A percentile compares a stretch with the other conserved stretches of the same genome.
Conservation (phyloP, 2,888 invertebrate genomes). For the Pardosa pseudoannulata region DNA sequence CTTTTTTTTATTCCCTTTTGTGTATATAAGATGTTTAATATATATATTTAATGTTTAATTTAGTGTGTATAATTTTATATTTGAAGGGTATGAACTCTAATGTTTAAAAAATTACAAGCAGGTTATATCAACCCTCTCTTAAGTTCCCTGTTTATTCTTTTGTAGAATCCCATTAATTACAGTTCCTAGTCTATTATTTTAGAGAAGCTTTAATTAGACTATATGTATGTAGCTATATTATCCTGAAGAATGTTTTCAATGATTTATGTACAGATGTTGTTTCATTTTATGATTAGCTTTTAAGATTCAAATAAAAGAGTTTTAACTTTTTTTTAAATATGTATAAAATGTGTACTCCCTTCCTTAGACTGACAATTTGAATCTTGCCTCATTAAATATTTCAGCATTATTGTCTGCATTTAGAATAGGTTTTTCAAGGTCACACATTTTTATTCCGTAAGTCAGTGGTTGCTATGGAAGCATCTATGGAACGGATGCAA, state of each 20-base stretch:
- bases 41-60: conserved; percentile 7
- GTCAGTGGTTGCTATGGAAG: too few species aligned
- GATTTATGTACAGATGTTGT: conserved; percentile 4
- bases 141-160: not conserved
- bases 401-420: too few species aligned
- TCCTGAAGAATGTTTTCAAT: not conserved
- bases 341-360: too few species aligned
- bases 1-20: conserved; percentile 37
- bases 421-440: too few species aligned
- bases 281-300: not conserved
- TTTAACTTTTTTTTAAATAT: conserved; percentile 8
- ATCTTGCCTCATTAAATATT: too few species aligned
- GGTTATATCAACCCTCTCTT: not conserved
- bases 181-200: not conserved
- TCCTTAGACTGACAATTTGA: too few species aligned
- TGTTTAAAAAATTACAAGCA: not conserved
- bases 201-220: not conserved
- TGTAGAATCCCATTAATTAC: not conserved
- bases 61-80: conserved; percentile 54
- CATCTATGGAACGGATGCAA: too few species aligned
- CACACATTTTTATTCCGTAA: too few species aligned
- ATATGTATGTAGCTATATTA: not conserved
- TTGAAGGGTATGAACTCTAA: conserved; percentile 18
- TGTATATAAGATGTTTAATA: conserved; percentile 43
- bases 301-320: not conserved